These are phyloP conservation scores for Perca fluviatilis DNA, from an alignment of 2,113 vertebrate genomes.

Conservation along the genomic window DNA sequence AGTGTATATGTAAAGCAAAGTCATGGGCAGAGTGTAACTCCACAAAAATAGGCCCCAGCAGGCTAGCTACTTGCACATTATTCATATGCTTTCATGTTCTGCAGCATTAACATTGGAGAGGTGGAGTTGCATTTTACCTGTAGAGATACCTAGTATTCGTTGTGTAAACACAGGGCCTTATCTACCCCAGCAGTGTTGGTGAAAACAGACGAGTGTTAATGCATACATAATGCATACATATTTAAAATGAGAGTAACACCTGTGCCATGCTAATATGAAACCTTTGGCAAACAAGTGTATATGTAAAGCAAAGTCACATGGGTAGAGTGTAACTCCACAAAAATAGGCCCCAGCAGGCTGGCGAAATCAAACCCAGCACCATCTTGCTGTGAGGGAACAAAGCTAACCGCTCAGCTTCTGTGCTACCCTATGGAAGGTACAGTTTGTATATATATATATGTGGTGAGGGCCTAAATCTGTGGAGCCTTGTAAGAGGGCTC, in stretches of 20 bases:
- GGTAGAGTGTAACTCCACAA: conserved; percentile 5
- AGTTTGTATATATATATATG: background rate
- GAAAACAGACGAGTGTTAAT: conserved; percentile 34
- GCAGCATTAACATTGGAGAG: conserved; percentile 11
- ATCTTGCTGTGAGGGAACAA: conserved; percentile 41
- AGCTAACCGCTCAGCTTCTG: conserved; percentile 29
- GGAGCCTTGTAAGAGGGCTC: conserved; percentile 44
- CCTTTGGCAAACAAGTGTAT: conserved; percentile 5
- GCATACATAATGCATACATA: conserved; percentile 14
- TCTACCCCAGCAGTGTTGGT: conserved; percentile 22
- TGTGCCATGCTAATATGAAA: conserved; percentile 1
- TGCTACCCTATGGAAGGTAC: conserved; percentile 22
- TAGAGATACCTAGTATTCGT: background rate
- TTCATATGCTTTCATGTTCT: conserved; percentile 2
- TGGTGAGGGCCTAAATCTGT: conserved; percentile 21
- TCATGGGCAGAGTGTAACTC: background rate
- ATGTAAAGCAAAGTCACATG: background rate
- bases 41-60: too few species aligned
- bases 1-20: background rate
- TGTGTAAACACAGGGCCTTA: conserved; percentile 14
- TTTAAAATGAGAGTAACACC: conserved; percentile 11
- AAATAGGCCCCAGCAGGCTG: conserved; percentile 39
- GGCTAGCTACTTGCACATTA: background rate
- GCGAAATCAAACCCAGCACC: conserved; percentile 29
- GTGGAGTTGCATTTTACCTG: background rate